Conservation (phyloP, 2,797 vertebrate genomes). For the Cuniculus paca region DNA sequence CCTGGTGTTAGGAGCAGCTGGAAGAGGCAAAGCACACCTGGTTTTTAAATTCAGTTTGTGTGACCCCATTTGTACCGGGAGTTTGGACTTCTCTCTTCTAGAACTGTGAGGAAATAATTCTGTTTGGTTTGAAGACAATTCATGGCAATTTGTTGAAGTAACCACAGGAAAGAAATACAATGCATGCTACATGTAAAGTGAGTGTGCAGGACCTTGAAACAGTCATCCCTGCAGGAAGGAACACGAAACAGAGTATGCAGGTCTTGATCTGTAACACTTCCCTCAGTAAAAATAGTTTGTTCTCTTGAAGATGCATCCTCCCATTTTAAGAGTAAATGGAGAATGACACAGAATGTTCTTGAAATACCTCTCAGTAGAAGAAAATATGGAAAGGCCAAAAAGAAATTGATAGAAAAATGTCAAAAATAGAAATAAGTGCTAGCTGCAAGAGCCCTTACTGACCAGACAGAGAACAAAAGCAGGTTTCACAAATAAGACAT, state of each 20-base stretch:
- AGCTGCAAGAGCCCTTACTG: background rate
- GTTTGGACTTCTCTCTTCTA: background rate
- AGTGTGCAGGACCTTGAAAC: background rate
- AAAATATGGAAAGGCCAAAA: background rate
- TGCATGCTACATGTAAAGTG: background rate
- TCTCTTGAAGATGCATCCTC: background rate
- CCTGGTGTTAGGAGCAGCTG: accelerated
- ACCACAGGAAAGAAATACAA: background rate
- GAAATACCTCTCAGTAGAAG: background rate
- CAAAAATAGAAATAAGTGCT: background rate
- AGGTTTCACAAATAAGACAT: background rate
- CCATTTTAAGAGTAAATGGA: background rate
- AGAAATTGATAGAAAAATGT: background rate
- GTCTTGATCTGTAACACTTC: background rate
- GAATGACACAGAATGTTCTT: background rate
- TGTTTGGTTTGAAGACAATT: background rate
- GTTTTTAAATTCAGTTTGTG: background rate
- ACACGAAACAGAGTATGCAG: no score
- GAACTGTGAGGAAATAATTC: background rate
- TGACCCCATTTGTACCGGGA: accelerated
- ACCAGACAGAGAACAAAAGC: background rate
- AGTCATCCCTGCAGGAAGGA: background rate
- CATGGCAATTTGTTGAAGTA: background rate
- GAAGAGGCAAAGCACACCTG: background rate
- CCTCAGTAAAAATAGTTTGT: background rate